Conservation (phyloP, 2,113 vertebrate species). For the Coregonus clupeaformis region DNA sequence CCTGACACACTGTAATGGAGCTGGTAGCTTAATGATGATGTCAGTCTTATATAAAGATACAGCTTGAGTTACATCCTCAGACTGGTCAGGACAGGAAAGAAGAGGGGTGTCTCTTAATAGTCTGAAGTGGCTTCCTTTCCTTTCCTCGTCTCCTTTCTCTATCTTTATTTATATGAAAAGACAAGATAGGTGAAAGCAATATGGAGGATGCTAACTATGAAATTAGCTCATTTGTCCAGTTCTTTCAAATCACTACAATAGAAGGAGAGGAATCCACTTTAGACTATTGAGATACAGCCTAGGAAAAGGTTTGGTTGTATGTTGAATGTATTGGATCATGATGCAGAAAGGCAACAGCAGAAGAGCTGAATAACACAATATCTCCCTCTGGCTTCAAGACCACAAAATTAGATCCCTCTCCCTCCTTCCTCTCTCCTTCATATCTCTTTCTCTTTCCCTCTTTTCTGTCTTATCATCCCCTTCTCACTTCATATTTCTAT, state of each 20-base stretch:
- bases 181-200: too few relatives aligned
- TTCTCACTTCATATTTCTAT: neutral
- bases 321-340: too few relatives aligned
- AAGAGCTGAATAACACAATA: too few relatives aligned
- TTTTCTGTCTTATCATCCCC: neutral
- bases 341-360: too few relatives aligned
- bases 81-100: neutral
- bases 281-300: too few relatives aligned
- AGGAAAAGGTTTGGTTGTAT: too few relatives aligned
- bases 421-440: neutral
- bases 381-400: neutral
- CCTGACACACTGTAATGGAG: neutral
- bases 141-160: neutral
- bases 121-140: neutral
- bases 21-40: neutral
- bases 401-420: neutral
- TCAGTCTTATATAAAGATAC: neutral
- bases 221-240: too few relatives aligned
- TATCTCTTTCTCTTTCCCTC: conserved; percentile 11
- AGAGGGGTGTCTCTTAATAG: neutral
- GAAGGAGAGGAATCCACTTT: too few relatives aligned
- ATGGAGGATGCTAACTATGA: too few relatives aligned
- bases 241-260: too few relatives aligned
- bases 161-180: too few relatives aligned
- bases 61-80: neutral